Evolutionary conservation across 2,113 vertebrate species (phyloP), one percentile per base, ranked within the genome.

Genomic region (Macaca nemestrina): DNA sequence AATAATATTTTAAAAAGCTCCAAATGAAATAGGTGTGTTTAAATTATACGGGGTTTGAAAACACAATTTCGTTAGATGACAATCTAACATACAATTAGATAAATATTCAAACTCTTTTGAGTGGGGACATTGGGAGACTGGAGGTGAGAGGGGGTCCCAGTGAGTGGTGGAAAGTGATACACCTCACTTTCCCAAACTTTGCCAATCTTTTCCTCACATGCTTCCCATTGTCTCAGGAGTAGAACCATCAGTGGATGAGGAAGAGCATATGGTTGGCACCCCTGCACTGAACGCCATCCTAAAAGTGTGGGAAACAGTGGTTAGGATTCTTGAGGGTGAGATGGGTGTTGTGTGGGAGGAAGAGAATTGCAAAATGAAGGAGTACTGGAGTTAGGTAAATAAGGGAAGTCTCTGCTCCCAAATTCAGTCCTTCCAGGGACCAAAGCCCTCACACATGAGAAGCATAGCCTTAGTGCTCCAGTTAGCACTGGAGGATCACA

Each of bases 1-100:
- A 86, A 79, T 68, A 64, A 79, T 59, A 76, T 94, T 92, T 93
- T 32, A 23, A 45, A 89, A 82, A 92, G 80, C 16, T 23, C 11
- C 45, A 90, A 80, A 59, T 87, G 87, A 95, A 92, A 76, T 40
- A 23, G 80, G 23, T n/a, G 72, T 73, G 70, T 61, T 83, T 68
- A 89, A 89, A 95, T 32, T 64, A 88, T 27, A 13, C 25, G 67
- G 38, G n/a, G 7, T 55, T 88, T 88, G 61, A 87, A 88, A 75
- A 73, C 25, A 92, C 10, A 64, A 25, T 73, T n/a, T 57, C 35
- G 35, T 70, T 84, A 48, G 78, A 61, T 93, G 64, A 64, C 16
- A 72, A 30, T 94, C 1, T 64, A 18, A 45, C 43, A 38, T 40
- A 72, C 3, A 82, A 16, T 50, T 88, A 86, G 23, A 25, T 70